Evolutionary conservation across 35 echinoderm and acorn worm genomes (phyloP).

Genomic region (Heliocidaris tuberculata): DNA sequence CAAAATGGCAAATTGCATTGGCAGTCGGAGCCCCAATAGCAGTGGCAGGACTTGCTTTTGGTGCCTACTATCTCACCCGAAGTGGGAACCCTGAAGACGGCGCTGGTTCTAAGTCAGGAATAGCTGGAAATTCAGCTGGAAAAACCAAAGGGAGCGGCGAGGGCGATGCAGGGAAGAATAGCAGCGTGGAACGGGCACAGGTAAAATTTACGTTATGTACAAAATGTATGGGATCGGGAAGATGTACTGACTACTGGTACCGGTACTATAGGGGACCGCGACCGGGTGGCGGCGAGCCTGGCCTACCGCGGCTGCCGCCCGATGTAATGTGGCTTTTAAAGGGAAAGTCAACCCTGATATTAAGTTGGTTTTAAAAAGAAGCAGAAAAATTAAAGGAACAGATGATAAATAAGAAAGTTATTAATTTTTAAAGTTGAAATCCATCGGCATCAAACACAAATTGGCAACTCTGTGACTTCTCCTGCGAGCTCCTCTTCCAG

Average conservation of each 20-base stretch:
- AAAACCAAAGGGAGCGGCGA: constrained; percentile 12
- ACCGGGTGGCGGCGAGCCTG: too few relatives aligned
- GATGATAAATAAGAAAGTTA: too few relatives aligned
- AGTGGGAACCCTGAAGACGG: constrained; percentile 48
- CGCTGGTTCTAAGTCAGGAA: neutral
- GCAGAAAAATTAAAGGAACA: too few relatives aligned
- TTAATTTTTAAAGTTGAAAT: too few relatives aligned
- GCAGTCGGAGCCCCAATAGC: constrained; percentile 89
- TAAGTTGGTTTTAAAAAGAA: too few relatives aligned
- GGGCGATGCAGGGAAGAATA: constrained; percentile 23
- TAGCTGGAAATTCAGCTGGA: neutral
- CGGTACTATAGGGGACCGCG: too few relatives aligned
- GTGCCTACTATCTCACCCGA: constrained; percentile 69
- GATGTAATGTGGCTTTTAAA: too few relatives aligned
- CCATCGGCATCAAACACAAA: too few relatives aligned
- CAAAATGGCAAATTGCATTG: constrained; percentile 89
- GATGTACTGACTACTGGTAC: neutral
- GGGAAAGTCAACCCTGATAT: too few relatives aligned
- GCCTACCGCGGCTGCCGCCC: too few relatives aligned
- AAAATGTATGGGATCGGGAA: neutral
- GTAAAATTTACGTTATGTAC: neutral
- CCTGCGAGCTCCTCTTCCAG: too few relatives aligned
- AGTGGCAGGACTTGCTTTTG: constrained; percentile 77
- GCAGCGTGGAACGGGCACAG: constrained; percentile 50
- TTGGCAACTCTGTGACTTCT: too few relatives aligned